Evolutionary conservation across 2,888 invertebrate genomes (phyloP), one percentile per base, ranked within the genome.

Genomic region (Microctonus brassicae): DNA sequence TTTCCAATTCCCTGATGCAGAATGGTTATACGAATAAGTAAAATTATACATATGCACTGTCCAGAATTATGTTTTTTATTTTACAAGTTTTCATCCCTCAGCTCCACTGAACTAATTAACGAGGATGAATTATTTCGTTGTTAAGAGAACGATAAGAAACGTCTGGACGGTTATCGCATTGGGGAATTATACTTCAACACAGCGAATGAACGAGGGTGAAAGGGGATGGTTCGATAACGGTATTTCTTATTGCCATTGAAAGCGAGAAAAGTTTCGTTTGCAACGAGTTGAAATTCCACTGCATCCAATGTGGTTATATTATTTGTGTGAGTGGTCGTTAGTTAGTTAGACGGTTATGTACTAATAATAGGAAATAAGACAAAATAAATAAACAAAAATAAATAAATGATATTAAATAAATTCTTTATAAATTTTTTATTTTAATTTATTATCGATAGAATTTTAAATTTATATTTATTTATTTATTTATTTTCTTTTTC

Each of bases 291-390:
- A 63, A 63, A 52, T n/a, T 42, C 64, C 36, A 22, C 58, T 26
- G 34, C 24, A 53, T 17, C 62, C 60, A 29, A 72, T 58, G 2
- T 47, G 52, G 55, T 55, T 64, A 75, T 75, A 75, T 75, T 70
- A 68, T 66, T n/a, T 39, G 66, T 26, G 66, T 26, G 47, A 4
- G 74, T 47, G 52, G 57, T 72, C 72, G 66, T 72, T 66, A 71
- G 42, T 61, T 26, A 55, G 33, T 24, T 60, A 10, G 42, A 58
- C n/a, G 42, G 58, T 39, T 13, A 33, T 29, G 62, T 57, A 26
- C 42, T 5, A 29, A 29, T n/a, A n/a, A n/a, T 3, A 7, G 29
- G 7, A 29, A 5, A 29, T 29, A 3, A 47, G 7, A 17, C 39
- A 24, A 29, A 63, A 47, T 52, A 24, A 29, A 24, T 22, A 57